Conservation (phyloP, 2,888 invertebrate genomes). For the Scaptomyza reducta region DNA sequence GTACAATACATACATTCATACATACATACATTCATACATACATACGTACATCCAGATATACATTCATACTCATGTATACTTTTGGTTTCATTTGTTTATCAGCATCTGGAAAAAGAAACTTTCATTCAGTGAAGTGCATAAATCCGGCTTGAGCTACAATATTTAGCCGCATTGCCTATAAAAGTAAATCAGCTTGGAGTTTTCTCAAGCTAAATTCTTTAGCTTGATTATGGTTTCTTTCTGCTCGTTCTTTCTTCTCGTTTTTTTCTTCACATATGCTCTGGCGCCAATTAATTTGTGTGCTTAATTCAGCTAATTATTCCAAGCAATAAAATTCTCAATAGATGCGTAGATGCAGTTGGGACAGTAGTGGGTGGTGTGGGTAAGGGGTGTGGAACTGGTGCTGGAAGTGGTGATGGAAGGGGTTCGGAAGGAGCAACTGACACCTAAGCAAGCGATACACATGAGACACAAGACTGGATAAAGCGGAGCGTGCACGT, state of each 20-base stretch:
- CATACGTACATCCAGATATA: not conserved
- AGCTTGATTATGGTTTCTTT: slow-evolving; percentile 11
- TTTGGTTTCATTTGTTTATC: slow-evolving; percentile 21
- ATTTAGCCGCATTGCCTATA: slow-evolving; percentile 61
- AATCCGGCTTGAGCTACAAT: slow-evolving; percentile 52
- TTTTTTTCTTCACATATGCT: slow-evolving; percentile 64
- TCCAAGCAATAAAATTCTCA: slow-evolving; percentile 77
- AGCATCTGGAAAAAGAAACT: slow-evolving; percentile 10
- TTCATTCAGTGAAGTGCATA: slow-evolving; percentile 29
- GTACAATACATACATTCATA: not conserved
- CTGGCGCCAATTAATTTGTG: slow-evolving; percentile 73
- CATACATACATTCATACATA: too few relatives aligned
- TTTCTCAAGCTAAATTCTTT: slow-evolving; percentile 24
- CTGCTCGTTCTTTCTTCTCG: slow-evolving; percentile 4
- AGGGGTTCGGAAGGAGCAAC: slow-evolving; percentile 4
- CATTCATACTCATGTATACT: not conserved
- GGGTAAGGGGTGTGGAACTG: slow-evolving; percentile 1
- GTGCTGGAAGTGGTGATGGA: not conserved
- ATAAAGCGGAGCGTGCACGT: slow-evolving; percentile 26
- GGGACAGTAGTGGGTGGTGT: not conserved
- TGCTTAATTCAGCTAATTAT: slow-evolving; percentile 78
- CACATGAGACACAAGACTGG: slow-evolving; percentile 4
- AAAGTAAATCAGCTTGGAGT: slow-evolving; percentile 71
- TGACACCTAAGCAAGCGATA: slow-evolving; percentile 43
- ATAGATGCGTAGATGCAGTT: slow-evolving; percentile 62